Conservation (phyloP, 2,113 vertebrate genomes). For the Penelope pileata region DNA sequence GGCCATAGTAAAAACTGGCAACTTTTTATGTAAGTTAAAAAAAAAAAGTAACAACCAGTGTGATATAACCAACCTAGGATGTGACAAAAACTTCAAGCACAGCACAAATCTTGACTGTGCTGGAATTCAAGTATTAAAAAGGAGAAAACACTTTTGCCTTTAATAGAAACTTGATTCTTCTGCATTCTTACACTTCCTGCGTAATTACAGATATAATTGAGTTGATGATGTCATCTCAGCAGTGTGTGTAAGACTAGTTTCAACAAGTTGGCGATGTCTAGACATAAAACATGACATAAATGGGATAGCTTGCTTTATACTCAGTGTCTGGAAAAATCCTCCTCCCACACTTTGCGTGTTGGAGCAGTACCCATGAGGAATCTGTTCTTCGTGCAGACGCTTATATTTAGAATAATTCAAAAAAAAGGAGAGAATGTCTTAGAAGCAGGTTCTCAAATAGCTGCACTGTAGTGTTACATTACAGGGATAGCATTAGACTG, state of each 20-base stretch:
- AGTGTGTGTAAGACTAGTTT: conserved; percentile 18
- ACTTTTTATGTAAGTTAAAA: not conserved
- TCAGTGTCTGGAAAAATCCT: conserved; percentile 38
- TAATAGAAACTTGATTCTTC: not conserved
- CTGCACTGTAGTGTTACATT: not conserved
- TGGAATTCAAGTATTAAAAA: not conserved
- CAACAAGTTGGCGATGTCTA: conserved; percentile 34
- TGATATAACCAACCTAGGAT: not conserved
- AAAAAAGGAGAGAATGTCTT: not conserved
- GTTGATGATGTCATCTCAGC: not conserved
- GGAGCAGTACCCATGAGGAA: not conserved
- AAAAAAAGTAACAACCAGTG: not conserved
- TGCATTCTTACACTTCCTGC: not conserved
- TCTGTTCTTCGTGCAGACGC: not conserved
- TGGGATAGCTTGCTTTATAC: not conserved
- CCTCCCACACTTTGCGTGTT: conserved; percentile 10
- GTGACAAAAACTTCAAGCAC: not conserved
- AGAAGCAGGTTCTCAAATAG: not conserved
- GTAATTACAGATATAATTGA: not conserved
- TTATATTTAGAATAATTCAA: conserved; percentile 40
- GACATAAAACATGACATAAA: conserved; percentile 17
- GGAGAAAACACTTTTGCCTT: not conserved
- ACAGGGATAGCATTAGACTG: not conserved
- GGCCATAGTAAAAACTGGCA: not conserved
- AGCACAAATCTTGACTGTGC: not conserved